These are phyloP conservation scores for Oceanodroma leucorhoa DNA, from an alignment of 2,797 vertebrate genomes.

Conservation along the genomic window DNA sequence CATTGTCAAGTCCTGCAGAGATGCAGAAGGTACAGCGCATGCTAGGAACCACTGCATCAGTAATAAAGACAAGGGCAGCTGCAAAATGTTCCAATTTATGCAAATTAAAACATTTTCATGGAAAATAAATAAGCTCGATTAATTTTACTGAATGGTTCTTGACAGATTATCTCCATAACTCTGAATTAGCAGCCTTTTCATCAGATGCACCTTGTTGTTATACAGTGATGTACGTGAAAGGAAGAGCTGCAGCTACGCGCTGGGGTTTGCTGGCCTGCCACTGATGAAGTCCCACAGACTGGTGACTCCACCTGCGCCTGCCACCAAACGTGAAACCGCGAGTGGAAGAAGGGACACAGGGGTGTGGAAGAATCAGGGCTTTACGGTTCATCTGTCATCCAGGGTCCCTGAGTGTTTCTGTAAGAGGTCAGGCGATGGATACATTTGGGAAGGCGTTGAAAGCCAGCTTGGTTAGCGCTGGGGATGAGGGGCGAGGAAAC, in stretches of 20 bases:
- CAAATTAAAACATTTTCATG: slow-evolving; percentile 62
- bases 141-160: slow-evolving; percentile 45
- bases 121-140: slow-evolving; percentile 62
- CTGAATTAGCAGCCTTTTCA: slow-evolving; percentile 26
- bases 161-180: slow-evolving; percentile 36
- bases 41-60: slow-evolving; percentile 20
- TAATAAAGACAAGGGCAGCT: slow-evolving; percentile 53
- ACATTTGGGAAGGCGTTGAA: neutral
- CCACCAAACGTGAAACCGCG: neutral
- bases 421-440: neutral
- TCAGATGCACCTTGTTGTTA: neutral
- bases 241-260: neutral
- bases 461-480: neutral
- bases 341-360: neutral
- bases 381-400: neutral
- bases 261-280: neutral
- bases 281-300: neutral
- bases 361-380: neutral
- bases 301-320: neutral
- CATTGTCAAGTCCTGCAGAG: slow-evolving; percentile 59
- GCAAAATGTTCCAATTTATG: slow-evolving; percentile 65
- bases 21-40: slow-evolving; percentile 34
- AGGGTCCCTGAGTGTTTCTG: neutral
- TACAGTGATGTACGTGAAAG: neutral
- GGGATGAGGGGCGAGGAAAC: neutral